Base-by-base conservation (phyloP, 2,888 invertebrate species). In the Theretra japonica region DNA sequence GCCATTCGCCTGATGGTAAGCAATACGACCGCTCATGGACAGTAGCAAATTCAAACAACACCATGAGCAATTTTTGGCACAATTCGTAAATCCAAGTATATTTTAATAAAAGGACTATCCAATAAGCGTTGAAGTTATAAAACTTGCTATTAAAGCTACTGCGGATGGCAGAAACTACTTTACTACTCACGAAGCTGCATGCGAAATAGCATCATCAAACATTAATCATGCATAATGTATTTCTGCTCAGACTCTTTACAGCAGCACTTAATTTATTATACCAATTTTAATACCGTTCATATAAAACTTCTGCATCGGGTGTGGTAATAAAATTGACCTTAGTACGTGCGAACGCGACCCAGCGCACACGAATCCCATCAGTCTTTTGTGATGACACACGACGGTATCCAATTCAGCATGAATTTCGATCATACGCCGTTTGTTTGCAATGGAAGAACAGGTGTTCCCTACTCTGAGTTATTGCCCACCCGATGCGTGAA, bases 371-470 rank as follows among this genome's bases (percentile, higher is more conserved):
- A 70, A 56, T 60, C 59, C 59, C 56, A 73, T 73, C 70, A 60
- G 60, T 73, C 70, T 56, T 59, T 25, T 68, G 65, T 71, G 65
- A 65, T 65, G 65, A 65, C 65, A 48, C 71, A 50, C 70, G 50
- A 68, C 58, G 68, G 58, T 59, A 70, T 68, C 73, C 70, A 73
- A 70, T 70, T 56, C 73, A 62, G 70, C 41, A 73, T 68, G 73
- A 69, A 60, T 72, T 72, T 72, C 69, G 69, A 70, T 72, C 81
- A 79, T 78, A 77, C 76, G 69, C 74, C 79, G 77, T 78, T 82
- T 84, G 83, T 83, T 82, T 80, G 80, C 80, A 76, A 81, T 76
- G 77, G 78, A 78, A 82, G 85, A 87, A 86, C 88, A 90, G 90
- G 88, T 90, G 90, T 83, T 87, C 79, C 72, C 56, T 17, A 48